Conservation (phyloP, 2,888 invertebrate species). For the Drosophila imparisetae region DNA sequence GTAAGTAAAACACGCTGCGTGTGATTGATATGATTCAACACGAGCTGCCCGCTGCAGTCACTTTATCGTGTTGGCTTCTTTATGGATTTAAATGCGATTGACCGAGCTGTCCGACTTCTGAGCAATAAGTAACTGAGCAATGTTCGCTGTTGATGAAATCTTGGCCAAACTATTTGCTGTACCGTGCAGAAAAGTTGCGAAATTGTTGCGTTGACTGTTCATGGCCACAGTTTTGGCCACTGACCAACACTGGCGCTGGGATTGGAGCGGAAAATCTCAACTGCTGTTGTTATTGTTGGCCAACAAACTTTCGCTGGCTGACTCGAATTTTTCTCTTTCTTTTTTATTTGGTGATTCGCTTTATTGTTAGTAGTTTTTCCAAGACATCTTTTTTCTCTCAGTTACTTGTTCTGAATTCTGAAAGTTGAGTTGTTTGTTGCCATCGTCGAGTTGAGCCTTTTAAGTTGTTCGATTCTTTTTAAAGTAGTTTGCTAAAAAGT, state of each 20-base stretch:
- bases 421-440: slow-evolving; percentile 16
- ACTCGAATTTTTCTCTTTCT: background rate
- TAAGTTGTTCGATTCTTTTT: slow-evolving; percentile 10
- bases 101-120: slow-evolving; percentile 35
- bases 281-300: slow-evolving; percentile 16
- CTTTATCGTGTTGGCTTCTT: slow-evolving; percentile 58
- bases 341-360: background rate
- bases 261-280: background rate
- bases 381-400: slow-evolving; percentile 26
- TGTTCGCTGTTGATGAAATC: slow-evolving; percentile 24
- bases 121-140: slow-evolving; percentile 32
- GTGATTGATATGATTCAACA: slow-evolving; percentile 70
- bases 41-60: slow-evolving; percentile 14
- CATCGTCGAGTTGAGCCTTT: slow-evolving; percentile 24
- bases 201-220: slow-evolving; percentile 55
- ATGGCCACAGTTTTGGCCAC: slow-evolving; percentile 44
- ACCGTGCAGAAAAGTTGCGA: slow-evolving; percentile 32
- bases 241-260: slow-evolving; percentile 15
- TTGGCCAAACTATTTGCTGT: slow-evolving; percentile 49
- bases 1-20: slow-evolving; percentile 66
- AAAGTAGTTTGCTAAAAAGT: slow-evolving; percentile 2
- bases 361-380: slow-evolving; percentile 22
- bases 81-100: slow-evolving; percentile 68
- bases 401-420: slow-evolving; percentile 14
- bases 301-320: slow-evolving; percentile 62